These are phyloP conservation scores for Drosophila mayaguana DNA, from an alignment of 2,888 invertebrate species.

Conservation along the genomic window DNA sequence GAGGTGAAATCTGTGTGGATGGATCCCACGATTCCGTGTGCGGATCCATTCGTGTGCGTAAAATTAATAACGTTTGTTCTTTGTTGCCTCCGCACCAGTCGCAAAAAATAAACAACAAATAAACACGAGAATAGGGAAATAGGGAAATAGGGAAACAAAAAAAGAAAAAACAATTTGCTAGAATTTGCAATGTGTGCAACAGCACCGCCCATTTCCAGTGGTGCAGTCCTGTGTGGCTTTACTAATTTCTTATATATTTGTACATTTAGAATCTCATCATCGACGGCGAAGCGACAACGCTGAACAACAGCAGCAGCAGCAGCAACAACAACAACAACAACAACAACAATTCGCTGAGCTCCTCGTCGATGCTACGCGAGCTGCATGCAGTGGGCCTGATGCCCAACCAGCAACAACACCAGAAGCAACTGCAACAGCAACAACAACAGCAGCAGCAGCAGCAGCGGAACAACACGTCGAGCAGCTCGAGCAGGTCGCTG, in stretches of 20 bases:
- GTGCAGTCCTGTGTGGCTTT: constrained; percentile 1
- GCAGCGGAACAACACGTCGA: constrained; percentile 49
- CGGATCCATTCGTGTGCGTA: constrained; percentile 13
- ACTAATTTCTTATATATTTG: constrained; percentile 40
- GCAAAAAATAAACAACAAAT: constrained; percentile 66
- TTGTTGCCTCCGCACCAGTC: constrained; percentile 83
- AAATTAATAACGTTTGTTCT: constrained; percentile 33
- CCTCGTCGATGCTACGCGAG: constrained; percentile 78
- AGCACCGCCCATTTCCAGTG: background rate
- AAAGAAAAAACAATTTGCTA: background rate
- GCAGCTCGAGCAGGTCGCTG: constrained; percentile 67
- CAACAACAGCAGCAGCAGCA: constrained; percentile 54
- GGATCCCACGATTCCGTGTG: constrained; percentile 9
- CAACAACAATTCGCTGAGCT: constrained; percentile 69
- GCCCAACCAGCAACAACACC: constrained; percentile 75
- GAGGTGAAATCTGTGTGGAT: constrained; percentile 68
- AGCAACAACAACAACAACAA: constrained; percentile 62
- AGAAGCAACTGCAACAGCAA: constrained; percentile 51
- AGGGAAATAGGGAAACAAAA: background rate
- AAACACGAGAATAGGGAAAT: background rate
- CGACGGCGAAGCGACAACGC: constrained; percentile 72
- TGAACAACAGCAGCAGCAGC: constrained; percentile 65
- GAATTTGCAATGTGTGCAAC: background rate
- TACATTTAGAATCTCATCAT: constrained; percentile 57
- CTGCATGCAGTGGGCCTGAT: constrained; percentile 83